Evolutionary conservation across 1,140 invertebrate genomes (phyloP), one percentile per base, ranked within the genome.

Genomic region (Saccostrea echinata): DNA sequence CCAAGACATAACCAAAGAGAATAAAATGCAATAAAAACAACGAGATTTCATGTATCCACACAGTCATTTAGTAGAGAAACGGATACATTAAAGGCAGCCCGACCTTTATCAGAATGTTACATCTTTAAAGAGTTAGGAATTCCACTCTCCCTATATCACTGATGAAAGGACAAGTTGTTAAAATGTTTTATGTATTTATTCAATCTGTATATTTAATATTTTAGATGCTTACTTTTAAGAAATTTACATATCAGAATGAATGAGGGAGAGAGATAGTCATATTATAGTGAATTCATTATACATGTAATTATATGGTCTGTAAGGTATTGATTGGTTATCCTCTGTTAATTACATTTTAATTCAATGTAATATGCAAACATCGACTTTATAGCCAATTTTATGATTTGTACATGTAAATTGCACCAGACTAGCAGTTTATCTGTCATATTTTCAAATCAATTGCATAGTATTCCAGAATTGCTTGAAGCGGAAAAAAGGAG

Each of bases 1-100:
- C 68, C 68, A 27, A 30, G 68, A 43, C 0, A 43, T 30, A 16
- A 18, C 27, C 68, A 71, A 33, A 27, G 16, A 33, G 68, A 71
- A 71, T 30, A 16, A 27, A 71, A 71, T 30, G 11, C 68, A 71
- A 71, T 71, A 71, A 71, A n/a, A 71, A 71, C 68, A 71, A 71
- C 12, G 64, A 61, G 18, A 71, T 11, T 30, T 16, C 24, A 35
- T 1, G 30, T 30, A 71, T 33, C 24, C 27, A 0, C 3, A 3
- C 3, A 16, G 27, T 11, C 27, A 33, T 71, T 27, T 16, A 27
- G 11, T 33, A 71, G 9, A 33, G 12, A 71, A 21, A 33, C 27
- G 3, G 12, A 27, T 24, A 71, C 27, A 71, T 71, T 71, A 71
- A 71, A 71, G 68, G 27, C 68, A 33, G 11, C 55, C n/a, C 27